phyloP scores from a whole-genome alignment of 2,888 invertebrate genomes.

The Eudasyphora cyanicolor region DNA sequence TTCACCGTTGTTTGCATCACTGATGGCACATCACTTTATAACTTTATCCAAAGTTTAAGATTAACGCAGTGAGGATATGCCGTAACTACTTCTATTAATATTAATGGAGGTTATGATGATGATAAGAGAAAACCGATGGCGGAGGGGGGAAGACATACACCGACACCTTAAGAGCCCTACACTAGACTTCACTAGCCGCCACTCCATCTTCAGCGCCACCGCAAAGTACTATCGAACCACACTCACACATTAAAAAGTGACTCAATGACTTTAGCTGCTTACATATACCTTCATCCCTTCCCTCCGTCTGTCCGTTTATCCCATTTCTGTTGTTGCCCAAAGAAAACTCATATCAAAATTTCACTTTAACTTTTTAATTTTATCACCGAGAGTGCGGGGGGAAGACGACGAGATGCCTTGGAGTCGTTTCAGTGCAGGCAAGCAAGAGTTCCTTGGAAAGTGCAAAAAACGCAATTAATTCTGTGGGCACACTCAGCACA shows the following conservation, averaged over 20 bases:
- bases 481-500: slow-evolving; percentile 33
- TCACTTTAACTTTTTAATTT: slow-evolving; percentile 20
- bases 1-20: slow-evolving; percentile 15
- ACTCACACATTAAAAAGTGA: background rate
- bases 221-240: background rate
- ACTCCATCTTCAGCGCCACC: background rate
- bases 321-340: too few species aligned
- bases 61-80: background rate
- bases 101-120: slow-evolving; percentile 30
- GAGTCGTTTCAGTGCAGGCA: background rate
- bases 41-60: slow-evolving; percentile 23
- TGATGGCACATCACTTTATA: background rate
- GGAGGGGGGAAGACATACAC: background rate
- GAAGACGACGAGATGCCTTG: background rate
- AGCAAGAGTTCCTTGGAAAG: background rate
- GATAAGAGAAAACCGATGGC: background rate
- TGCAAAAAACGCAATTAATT: slow-evolving; percentile 48
- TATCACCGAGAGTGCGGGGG: background rate
- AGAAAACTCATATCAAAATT: slow-evolving; percentile 13
- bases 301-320: background rate
- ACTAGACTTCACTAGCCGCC: background rate
- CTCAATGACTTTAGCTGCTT: too few species aligned
- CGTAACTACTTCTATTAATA: slow-evolving; percentile 26
- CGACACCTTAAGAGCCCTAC: background rate
- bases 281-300: too few species aligned